phyloP scores from a whole-genome alignment of 2,888 invertebrate genomes.

The Merodon equestris region DNA sequence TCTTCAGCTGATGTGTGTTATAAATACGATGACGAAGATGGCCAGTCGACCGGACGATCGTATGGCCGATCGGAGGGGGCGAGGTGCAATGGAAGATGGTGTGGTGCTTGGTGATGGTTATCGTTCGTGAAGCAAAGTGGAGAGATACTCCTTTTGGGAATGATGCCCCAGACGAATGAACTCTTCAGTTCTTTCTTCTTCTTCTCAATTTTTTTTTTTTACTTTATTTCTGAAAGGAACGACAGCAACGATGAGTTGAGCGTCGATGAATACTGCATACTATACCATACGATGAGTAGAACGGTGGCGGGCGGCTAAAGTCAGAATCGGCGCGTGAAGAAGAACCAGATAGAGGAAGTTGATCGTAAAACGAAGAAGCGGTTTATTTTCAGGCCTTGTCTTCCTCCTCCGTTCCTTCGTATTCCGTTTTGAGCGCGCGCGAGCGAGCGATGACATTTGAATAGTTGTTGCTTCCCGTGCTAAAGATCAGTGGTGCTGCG shows the following conservation, averaged over 20 bases:
- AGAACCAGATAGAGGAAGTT: constrained; percentile 64
- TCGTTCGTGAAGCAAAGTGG: constrained; percentile 21
- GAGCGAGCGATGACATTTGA: constrained; percentile 67
- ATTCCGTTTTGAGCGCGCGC: constrained; percentile 22
- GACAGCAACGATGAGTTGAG: no score
- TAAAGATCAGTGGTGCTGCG: constrained; percentile 23
- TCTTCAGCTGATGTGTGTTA: constrained; percentile 65
- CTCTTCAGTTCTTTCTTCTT: constrained; percentile 51
- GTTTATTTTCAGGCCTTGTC: constrained; percentile 52
- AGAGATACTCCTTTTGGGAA: constrained; percentile 2
- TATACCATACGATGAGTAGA: no score
- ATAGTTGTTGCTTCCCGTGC: constrained; percentile 53
- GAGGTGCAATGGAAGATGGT: constrained; percentile 11
- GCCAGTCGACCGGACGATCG: constrained; percentile 2
- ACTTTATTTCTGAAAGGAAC: no score
- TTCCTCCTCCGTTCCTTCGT: constrained; percentile 7
- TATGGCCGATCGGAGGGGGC: constrained; percentile 21
- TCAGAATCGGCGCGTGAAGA: constrained; percentile 38
- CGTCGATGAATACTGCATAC: no score
- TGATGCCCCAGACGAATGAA: constrained; percentile 68
- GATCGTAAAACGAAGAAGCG: constrained; percentile 67
- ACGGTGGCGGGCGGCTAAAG: neutral
- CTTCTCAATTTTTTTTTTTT: no score
- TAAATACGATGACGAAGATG: constrained; percentile 42
- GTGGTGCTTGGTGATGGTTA: constrained; percentile 31